These are phyloP conservation scores for Pygoscelis antarcticus DNA, from an alignment of 2,113 vertebrate genomes.

Conservation along the genomic window DNA sequence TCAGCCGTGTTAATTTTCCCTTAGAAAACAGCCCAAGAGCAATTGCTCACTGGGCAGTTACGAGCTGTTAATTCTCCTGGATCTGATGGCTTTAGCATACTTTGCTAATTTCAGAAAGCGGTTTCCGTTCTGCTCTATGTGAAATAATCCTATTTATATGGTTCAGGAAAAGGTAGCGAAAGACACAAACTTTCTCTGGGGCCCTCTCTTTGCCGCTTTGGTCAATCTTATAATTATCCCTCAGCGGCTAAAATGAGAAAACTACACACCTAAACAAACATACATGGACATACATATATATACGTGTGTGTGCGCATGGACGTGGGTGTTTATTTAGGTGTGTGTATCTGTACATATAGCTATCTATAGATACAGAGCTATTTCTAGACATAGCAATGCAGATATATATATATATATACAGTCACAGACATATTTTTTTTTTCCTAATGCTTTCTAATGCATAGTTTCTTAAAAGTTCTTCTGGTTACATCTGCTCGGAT, in stretches of 20 bases:
- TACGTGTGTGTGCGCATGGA: rapidly evolving
- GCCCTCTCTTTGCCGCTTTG: not conserved
- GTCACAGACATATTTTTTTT: not conserved
- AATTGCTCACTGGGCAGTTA: not conserved
- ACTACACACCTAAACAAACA: not conserved
- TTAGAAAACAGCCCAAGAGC: not conserved
- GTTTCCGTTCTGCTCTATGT: not conserved
- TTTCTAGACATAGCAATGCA: not conserved
- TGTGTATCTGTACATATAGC: not conserved
- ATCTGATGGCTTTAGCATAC: not conserved
- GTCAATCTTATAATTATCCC: not conserved
- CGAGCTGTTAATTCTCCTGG: not conserved
- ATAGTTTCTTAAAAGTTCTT: not conserved
- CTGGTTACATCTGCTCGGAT: not conserved
- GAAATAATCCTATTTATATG: not conserved
- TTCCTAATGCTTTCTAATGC: not conserved
- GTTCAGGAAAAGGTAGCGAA: not conserved
- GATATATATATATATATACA: not conserved
- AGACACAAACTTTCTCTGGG: not conserved
- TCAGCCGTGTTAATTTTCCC: not conserved
- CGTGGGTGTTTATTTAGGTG: not conserved
- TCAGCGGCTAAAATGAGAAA: not conserved
- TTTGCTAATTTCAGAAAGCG: not conserved
- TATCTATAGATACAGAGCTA: not conserved
- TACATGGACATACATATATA: not conserved